Conservation (phyloP, 1,140 invertebrate species). For the Panagrolaimus sp. region DNA sequence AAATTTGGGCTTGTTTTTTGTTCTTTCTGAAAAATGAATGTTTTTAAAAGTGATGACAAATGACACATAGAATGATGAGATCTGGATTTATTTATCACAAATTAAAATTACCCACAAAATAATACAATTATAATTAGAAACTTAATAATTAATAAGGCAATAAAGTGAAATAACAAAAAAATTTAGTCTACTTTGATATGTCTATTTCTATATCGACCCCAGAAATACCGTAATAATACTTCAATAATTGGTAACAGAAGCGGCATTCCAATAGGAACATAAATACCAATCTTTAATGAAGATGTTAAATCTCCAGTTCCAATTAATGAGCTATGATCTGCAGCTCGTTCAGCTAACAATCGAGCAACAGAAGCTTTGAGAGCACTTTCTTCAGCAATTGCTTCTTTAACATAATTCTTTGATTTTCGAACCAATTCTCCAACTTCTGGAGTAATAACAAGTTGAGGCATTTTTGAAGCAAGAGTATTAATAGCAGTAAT, state of each 20-base stretch:
- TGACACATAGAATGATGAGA: no score
- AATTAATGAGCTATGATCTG: conserved; percentile 33
- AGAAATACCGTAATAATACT: neutral
- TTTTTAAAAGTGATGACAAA: no score
- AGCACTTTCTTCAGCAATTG: neutral
- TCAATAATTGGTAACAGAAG: neutral
- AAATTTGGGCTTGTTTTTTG: no score
- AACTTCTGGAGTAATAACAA: neutral
- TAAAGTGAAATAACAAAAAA: no score
- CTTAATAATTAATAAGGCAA: no score
- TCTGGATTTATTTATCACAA: no score
- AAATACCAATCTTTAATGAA: neutral
- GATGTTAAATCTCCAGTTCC: neutral
- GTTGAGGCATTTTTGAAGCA: neutral
- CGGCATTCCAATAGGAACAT: conserved; percentile 1
- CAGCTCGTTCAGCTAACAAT: conserved; percentile 37
- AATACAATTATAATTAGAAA: no score
- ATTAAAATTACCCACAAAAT: no score
- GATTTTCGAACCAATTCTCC: neutral
- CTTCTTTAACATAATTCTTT: neutral
- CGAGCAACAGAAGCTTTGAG: conserved; percentile 29
- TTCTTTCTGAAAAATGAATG: no score
- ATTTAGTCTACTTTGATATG: no score
- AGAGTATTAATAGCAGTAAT: conserved; percentile 9
- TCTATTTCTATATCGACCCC: no score